Evolutionary conservation across 2,888 invertebrate genomes (phyloP).

Genomic region (Drosophila longiperda): DNA sequence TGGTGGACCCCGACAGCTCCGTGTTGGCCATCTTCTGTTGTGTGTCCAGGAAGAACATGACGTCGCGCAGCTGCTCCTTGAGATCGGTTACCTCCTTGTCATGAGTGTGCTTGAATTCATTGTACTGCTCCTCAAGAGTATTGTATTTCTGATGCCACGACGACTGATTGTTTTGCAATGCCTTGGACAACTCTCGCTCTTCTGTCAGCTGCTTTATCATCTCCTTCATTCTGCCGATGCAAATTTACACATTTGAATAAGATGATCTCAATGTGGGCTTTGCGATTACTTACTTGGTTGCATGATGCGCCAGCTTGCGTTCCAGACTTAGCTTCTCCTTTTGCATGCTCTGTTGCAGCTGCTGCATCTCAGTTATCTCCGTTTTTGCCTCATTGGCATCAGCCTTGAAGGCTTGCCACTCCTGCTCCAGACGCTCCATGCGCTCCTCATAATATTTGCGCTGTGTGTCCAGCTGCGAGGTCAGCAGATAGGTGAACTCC

Average conservation of each 20-base stretch:
- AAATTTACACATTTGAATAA: not conserved
- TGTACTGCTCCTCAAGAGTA: slow-evolving; percentile 86
- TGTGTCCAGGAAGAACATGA: slow-evolving; percentile 98
- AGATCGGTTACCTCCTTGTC: slow-evolving; percentile 91
- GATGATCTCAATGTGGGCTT: not conserved
- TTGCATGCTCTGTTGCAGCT: slow-evolving; percentile 86
- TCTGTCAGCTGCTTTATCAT: slow-evolving; percentile 91
- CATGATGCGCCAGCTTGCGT: slow-evolving; percentile 89
- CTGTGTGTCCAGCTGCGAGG: slow-evolving; percentile 97
- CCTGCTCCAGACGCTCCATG: slow-evolving; percentile 87
- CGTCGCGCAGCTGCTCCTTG: slow-evolving; percentile 96
- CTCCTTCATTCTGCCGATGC: slow-evolving; percentile 86
- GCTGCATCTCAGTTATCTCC: slow-evolving; percentile 85
- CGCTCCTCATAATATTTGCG: slow-evolving; percentile 95
- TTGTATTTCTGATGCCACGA: slow-evolving; percentile 89
- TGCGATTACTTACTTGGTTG: slow-evolving; percentile 86
- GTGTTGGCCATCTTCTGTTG: slow-evolving; percentile 86
- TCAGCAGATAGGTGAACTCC: slow-evolving; percentile 98
- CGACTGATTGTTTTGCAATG: slow-evolving; percentile 90
- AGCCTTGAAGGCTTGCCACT: slow-evolving; percentile 86
- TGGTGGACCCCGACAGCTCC: slow-evolving; percentile 82
- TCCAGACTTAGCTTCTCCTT: slow-evolving; percentile 90
- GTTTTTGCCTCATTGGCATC: slow-evolving; percentile 86
- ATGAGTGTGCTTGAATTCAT: slow-evolving; percentile 87
- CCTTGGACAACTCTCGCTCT: slow-evolving; percentile 93